A percentile compares a stretch with the other conserved stretches of the same genome.
Evolutionary conservation across 2,888 invertebrate species (phyloP).

Genomic region (Tenthredo notha): DNA sequence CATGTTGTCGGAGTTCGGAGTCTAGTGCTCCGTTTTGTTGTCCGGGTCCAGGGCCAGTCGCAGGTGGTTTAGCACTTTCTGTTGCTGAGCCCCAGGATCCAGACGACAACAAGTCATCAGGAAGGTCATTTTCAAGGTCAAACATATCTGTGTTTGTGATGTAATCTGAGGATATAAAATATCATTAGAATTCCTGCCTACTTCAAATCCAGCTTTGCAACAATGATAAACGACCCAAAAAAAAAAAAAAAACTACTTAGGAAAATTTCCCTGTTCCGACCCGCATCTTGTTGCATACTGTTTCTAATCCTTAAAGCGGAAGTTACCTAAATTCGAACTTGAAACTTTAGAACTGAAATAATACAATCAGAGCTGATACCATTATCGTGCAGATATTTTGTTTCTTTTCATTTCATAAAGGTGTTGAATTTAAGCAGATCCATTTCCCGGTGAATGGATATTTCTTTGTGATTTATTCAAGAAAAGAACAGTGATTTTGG

Average conservation of each 20-base stretch:
- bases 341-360: background rate
- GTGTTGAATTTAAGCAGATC: background rate
- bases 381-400: background rate
- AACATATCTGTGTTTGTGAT: constrained; percentile 92
- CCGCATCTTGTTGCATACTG: constrained; percentile 6
- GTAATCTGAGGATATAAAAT: constrained; percentile 82
- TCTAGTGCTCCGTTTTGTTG: constrained; percentile 88
- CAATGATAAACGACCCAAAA: background rate
- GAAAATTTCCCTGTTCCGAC: constrained; percentile 7
- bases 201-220: background rate
- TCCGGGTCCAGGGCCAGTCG: constrained; percentile 91
- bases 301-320: constrained; percentile 2
- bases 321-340: background rate
- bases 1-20: constrained; percentile 79
- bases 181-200: constrained; percentile 24
- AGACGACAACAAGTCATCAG: constrained; percentile 91
- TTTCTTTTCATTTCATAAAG: background rate
- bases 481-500: constrained; percentile 5
- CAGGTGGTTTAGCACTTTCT: constrained; percentile 88
- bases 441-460: constrained; percentile 15
- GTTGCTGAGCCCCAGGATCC: constrained; percentile 85
- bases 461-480: constrained; percentile 33
- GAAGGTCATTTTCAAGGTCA: constrained; percentile 94
- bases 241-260: background rate
- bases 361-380: background rate